These are phyloP conservation scores for Aptenodytes forsteri DNA, from an alignment of 2,113 vertebrate species.

Conservation along the genomic window DNA sequence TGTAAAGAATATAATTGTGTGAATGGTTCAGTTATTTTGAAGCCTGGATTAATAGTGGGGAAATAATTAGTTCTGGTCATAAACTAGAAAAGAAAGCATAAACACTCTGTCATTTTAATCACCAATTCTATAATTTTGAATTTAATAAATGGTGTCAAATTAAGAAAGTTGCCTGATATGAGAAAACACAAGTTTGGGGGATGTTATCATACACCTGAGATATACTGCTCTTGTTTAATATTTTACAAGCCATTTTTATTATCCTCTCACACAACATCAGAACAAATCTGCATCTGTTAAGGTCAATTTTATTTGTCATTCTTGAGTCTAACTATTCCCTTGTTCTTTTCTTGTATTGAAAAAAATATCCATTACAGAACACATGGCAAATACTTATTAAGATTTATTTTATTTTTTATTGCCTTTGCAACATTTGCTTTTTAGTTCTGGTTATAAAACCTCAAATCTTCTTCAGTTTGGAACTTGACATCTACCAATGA, in stretches of 20 bases:
- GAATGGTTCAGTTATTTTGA: neutral
- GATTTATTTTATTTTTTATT: conserved; percentile 59
- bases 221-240: conserved; percentile 4
- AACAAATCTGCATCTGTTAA: conserved; percentile 46
- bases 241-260: conserved; percentile 59
- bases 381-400: conserved; percentile 42
- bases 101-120: neutral
- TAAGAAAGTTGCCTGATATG: neutral
- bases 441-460: conserved; percentile 11
- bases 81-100: neutral
- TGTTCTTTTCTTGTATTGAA: conserved; percentile 10
- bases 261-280: conserved; percentile 1
- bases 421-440: conserved; percentile 14
- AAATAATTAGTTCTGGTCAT: neutral
- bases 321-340: conserved; percentile 6
- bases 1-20: neutral
- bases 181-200: conserved; percentile 6
- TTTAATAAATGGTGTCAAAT: neutral
- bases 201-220: conserved; percentile 15
- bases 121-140: neutral
- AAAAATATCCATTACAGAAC: neutral
- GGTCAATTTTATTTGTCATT: conserved; percentile 56
- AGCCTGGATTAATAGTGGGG: neutral
- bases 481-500: conserved; percentile 19
- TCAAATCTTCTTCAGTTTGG: conserved; percentile 16